A percentile compares a stretch with the other conserved stretches of the same genome.
phyloP scores from a whole-genome alignment of 2,888 invertebrate genomes.

The Galerucella calmariensis region DNA sequence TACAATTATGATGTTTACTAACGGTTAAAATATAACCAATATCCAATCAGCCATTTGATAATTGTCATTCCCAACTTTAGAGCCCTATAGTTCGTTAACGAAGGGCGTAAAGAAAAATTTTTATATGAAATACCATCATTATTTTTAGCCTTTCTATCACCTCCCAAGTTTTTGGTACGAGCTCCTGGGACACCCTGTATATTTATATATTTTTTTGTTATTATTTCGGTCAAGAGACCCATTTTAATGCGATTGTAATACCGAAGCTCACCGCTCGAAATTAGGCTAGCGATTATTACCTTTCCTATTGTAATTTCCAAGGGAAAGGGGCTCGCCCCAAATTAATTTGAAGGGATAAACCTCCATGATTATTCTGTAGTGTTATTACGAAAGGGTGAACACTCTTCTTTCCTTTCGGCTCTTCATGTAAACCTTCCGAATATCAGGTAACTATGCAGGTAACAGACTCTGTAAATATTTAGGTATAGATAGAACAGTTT shows the following conservation, averaged over 20 bases:
- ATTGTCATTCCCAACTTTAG: too few species aligned
- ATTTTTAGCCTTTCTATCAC: too few species aligned
- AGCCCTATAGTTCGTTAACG: too few species aligned
- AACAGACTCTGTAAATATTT: conserved; percentile 28
- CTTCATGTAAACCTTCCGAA: conserved; percentile 17
- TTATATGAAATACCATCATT: too few species aligned
- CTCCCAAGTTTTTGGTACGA: too few species aligned
- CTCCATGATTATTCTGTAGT: conserved; percentile 29
- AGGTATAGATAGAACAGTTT: conserved; percentile 19
- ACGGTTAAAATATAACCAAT: too few species aligned
- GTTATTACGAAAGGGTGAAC: conserved; percentile 22
- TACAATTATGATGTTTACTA: too few species aligned
- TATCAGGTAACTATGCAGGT: conserved; percentile 28
- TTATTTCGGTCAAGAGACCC: conserved; percentile 17
- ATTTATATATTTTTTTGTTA: neutral
- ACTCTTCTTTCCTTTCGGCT: neutral
- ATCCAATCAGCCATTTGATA: too few species aligned
- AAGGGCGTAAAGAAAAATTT: too few species aligned
- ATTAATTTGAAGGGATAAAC: conserved; percentile 31
- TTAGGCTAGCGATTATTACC: conserved; percentile 25
- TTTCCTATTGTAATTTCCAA: conserved; percentile 22
- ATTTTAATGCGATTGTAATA: conserved; percentile 21
- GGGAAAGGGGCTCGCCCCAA: conserved; percentile 25
- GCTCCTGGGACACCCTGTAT: too few species aligned
- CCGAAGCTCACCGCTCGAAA: conserved; percentile 10